Evolutionary conservation across 2,888 invertebrate species (phyloP).

Genomic region (Polydrusus pterygomalis): DNA sequence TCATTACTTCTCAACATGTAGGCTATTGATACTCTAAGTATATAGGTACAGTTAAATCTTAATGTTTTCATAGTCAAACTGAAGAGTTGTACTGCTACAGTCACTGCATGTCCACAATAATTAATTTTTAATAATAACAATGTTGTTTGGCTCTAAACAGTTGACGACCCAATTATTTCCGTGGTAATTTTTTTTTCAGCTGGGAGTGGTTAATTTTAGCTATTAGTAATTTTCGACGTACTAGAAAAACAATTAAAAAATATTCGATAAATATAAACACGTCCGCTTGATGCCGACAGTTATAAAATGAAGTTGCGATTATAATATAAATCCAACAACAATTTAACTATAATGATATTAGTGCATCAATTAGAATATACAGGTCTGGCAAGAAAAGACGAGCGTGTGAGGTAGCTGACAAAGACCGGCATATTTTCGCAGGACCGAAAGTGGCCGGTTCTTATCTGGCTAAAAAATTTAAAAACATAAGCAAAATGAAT

Average conservation of each 20-base stretch:
- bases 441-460: too few species aligned
- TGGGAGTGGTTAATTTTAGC: constrained; percentile 7
- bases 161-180: constrained; percentile 7
- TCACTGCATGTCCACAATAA: background rate
- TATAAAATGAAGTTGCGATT: background rate
- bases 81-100: background rate
- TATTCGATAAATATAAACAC: background rate
- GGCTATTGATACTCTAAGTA: too few species aligned
- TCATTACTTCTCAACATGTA: too few species aligned
- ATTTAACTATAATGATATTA: background rate
- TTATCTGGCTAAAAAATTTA: too few species aligned
- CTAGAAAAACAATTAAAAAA: constrained; percentile 5
- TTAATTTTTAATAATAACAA: constrained; percentile 24
- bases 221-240: constrained; percentile 10
- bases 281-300: background rate
- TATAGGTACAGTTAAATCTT: background rate
- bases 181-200: background rate
- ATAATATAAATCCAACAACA: background rate
- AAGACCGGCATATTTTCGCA: too few species aligned
- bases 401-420: too few species aligned
- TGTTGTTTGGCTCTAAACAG: constrained; percentile 16
- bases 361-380: background rate
- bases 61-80: background rate
- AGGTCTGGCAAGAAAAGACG: too few species aligned
- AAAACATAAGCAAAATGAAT: too few species aligned